Evolutionary conservation across 1,140 invertebrate species (phyloP).

Genomic region (Meteorus sp.): DNA sequence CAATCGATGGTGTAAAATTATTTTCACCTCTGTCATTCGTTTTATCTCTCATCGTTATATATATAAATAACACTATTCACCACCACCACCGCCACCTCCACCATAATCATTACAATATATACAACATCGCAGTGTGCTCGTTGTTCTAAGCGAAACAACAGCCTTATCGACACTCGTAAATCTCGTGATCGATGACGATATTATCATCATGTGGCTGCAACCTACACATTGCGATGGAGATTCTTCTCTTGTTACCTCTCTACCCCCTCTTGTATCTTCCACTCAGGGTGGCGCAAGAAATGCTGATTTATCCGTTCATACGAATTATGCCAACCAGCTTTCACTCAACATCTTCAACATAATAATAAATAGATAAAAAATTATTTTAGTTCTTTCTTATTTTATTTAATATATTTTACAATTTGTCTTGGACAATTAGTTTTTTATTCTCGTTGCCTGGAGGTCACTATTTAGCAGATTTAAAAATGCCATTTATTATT

Average conservation of each 20-base stretch:
- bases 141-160: slow-evolving; percentile 27
- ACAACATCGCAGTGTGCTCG: slow-evolving; percentile 28
- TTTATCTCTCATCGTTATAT: slow-evolving; percentile 12
- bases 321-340: slow-evolving; percentile 35
- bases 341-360: slow-evolving; percentile 24
- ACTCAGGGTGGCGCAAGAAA: no score
- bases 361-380: not conserved
- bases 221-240: slow-evolving; percentile 35
- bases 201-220: slow-evolving; percentile 28
- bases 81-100: no score
- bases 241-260: no score
- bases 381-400: not conserved
- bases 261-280: no score
- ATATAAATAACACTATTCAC: no score
- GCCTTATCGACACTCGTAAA: slow-evolving; percentile 44
- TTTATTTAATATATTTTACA: no score
- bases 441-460: no score
- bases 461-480: no score
- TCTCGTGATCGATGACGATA: slow-evolving; percentile 37
- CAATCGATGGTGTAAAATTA: slow-evolving; percentile 22
- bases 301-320: slow-evolving; percentile 38
- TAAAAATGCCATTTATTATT: no score
- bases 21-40: slow-evolving; percentile 28
- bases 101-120: no score
- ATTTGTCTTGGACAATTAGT: no score